Base-by-base conservation (phyloP, 2,888 invertebrate genomes). In the Bhutanitis thaidina region DNA sequence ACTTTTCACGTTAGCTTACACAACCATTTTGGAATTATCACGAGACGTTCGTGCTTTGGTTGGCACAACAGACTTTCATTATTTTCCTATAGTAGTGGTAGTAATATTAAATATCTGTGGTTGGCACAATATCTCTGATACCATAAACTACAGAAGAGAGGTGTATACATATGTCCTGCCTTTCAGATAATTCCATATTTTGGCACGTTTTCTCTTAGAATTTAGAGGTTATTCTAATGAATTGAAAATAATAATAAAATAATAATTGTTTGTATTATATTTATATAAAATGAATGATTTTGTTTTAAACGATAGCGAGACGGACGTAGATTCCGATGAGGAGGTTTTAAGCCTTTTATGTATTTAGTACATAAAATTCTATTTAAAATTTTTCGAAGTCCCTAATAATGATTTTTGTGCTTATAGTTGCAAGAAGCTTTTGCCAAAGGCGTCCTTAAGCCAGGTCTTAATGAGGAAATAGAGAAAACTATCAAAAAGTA, bases 391-490 rank as follows among this genome's bases (percentile, higher is more conserved):
- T 35, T 39, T 38, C n/a, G 14, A 20, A n/a, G n/a, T n/a, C 38
- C 25, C 35, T 34, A 34, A 34, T 9, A 50, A 35, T 46, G 41
- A 16, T 45, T 43, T 16, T 44, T 45, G n/a, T 46, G 45, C 41
- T 85, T 83, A 47, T 71, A 98, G 97, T 81, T 98, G 49, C 97
- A 97, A 93, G 94, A 95, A 72, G 97, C 98, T 0, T 96, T 97
- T 77, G 93, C 93, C 0, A 92, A 93, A 65, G 98, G 98, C 1
- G 89, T 94, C 47, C 71, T 98, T 0, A 96, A 97, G 73, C 95
- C 97, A 0, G 97, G 97, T 1, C 80, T 98, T 0, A 97, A 97
- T 77, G 90, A 92, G 60, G 91, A 92, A 64, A 83, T 93, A 46
- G 88, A 92, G 60, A 83, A 86, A 64, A 72, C 91, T 51, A 90